Evolutionary conservation across 2,113 vertebrate species (phyloP).

Genomic region (Dinomys branickii): DNA sequence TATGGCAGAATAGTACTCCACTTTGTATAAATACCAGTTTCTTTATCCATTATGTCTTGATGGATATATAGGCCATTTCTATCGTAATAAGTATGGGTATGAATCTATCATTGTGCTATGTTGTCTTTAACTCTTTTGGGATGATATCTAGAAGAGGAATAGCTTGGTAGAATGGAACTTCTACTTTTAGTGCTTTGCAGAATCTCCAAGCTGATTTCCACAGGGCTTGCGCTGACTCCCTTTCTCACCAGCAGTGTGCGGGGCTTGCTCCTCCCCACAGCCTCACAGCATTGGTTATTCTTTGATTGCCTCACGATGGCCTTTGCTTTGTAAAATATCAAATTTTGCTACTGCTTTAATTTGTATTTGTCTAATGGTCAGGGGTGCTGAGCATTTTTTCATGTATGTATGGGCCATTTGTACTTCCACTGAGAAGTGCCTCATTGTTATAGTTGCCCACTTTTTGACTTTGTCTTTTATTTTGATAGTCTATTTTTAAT

Average conservation of each 20-base stretch:
- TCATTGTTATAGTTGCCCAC: not conserved
- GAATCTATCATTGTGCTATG: not conserved
- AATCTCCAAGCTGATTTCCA: not conserved
- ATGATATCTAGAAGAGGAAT: not conserved
- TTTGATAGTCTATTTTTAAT: not conserved
- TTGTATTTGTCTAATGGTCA: not conserved
- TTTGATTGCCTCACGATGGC: not conserved
- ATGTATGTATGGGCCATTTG: not conserved
- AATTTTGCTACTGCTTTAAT: not conserved
- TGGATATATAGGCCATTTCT: not conserved
- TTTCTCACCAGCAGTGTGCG: not conserved
- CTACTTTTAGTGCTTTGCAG: not conserved
- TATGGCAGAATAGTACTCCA: not conserved
- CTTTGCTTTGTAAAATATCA: not conserved
- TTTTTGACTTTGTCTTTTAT: not conserved
- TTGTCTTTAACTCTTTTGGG: not conserved
- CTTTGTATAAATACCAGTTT: not conserved
- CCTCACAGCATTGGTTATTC: not conserved
- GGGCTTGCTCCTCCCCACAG: not conserved
- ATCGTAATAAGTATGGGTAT: not conserved
- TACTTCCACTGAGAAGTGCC: not conserved
- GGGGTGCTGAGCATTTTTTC: not conserved
- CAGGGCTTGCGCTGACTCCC: too few relatives aligned
- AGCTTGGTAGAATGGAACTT: not conserved
- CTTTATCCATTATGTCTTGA: not conserved